Evolutionary conservation across 2,113 vertebrate genomes (phyloP).

Genomic region (Sylvia atricapilla): DNA sequence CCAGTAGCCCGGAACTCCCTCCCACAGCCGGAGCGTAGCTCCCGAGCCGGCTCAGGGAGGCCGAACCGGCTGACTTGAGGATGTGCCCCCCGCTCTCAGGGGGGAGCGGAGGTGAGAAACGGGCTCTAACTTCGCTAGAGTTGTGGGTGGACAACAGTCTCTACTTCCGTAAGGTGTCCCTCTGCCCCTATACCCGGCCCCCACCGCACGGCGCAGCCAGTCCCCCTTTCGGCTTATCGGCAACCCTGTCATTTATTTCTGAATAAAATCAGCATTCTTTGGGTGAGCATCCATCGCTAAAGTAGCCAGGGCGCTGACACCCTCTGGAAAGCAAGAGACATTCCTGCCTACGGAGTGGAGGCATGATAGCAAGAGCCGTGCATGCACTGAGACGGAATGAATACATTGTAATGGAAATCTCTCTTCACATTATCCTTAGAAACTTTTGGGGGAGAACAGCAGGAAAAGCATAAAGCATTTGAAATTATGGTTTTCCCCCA

Average conservation of each 20-base stretch:
- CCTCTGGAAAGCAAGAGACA: not conserved
- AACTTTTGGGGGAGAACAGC: not conserved
- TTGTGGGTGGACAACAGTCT: not conserved
- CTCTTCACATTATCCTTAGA: not conserved
- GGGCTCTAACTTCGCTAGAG: constrained; percentile 32
- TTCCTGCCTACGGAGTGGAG: not conserved
- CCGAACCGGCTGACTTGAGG: not conserved
- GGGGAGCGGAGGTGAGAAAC: not conserved
- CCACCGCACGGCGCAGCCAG: not conserved
- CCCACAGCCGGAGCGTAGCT: not conserved
- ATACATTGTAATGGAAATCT: not conserved
- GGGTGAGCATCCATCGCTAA: not conserved
- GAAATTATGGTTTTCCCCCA: not conserved
- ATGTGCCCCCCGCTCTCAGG: not conserved
- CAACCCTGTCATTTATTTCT: not conserved
- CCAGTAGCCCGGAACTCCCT: not conserved
- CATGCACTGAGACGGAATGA: not conserved
- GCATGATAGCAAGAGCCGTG: not conserved
- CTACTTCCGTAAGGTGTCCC: not conserved
- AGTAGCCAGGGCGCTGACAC: not conserved
- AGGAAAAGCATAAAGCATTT: not conserved
- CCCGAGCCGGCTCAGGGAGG: not conserved
- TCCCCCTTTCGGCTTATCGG: not conserved
- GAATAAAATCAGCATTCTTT: not conserved
- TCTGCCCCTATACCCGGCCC: not conserved